phyloP scores from a whole-genome alignment of 1,140 invertebrate species.

The Lordiphosa clarofinis region DNA sequence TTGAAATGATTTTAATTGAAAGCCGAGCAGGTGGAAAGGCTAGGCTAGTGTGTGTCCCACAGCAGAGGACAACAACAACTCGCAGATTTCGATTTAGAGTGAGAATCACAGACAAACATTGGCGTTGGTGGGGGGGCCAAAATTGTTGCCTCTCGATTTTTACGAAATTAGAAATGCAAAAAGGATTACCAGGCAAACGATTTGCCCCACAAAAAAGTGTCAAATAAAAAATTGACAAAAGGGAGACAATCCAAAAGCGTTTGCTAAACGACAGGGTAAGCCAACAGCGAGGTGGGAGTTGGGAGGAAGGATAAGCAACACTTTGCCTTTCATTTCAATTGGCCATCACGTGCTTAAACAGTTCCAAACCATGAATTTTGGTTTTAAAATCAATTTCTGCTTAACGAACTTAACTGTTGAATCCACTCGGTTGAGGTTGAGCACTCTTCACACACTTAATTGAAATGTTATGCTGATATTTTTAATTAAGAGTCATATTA shows the following conservation, averaged over 20 bases:
- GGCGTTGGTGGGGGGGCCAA: constrained; percentile 20
- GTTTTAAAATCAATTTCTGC: background rate
- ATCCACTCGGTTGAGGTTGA: constrained; percentile 1
- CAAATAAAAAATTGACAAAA: constrained; percentile 65
- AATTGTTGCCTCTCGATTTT: constrained; percentile 37
- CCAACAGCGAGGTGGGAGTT: background rate
- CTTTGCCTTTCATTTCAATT: constrained; percentile 6
- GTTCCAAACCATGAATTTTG: too few relatives aligned
- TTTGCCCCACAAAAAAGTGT: constrained; percentile 67
- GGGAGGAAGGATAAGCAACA: background rate
- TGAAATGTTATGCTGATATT: constrained; percentile 24
- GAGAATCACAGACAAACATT: constrained; percentile 13
- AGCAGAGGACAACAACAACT: constrained; percentile 1
- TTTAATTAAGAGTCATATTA: constrained; percentile 38
- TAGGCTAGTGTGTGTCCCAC: too few relatives aligned
- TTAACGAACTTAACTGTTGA: constrained; percentile 51
- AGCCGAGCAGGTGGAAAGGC: constrained; percentile 20
- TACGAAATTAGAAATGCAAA: constrained; percentile 53
- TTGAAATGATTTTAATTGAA: constrained; percentile 59
- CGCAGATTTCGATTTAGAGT: constrained; percentile 45
- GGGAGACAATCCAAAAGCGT: constrained; percentile 4
- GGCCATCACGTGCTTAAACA: constrained; percentile 1
- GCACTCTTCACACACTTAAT: constrained; percentile 5
- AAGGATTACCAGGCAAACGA: constrained; percentile 48
- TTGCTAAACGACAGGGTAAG: constrained; percentile 28